A percentile compares a stretch with the other conserved stretches of the same genome.
Conservation (phyloP, 37 sponge, comb jelly and placozoan species). For the Crambe crambe region DNA sequence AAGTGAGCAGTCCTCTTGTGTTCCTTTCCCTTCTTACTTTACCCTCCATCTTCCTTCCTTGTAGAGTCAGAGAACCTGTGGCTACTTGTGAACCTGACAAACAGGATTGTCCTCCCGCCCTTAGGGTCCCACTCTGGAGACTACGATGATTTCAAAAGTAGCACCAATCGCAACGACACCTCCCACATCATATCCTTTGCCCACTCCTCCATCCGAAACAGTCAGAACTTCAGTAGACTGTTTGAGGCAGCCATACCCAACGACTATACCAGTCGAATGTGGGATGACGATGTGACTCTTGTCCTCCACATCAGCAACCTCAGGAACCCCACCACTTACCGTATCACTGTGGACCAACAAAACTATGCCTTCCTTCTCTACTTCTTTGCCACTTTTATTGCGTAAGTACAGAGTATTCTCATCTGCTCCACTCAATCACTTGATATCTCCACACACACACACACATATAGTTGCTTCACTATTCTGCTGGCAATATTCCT, state of each 20-base stretch:
- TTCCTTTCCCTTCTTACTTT: not conserved
- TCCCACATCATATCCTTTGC: conserved; percentile 34
- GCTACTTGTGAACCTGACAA: conserved; percentile 36
- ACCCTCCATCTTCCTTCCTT: not conserved
- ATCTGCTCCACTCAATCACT: not conserved
- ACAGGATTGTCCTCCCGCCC: not conserved
- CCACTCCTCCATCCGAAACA: conserved; percentile 5
- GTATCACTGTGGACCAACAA: conserved; percentile 55
- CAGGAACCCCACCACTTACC: not conserved
- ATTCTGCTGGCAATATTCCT: conserved; percentile 51
- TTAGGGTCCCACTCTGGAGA: not conserved
- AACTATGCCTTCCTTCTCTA: conserved; percentile 58
- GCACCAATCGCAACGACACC: not conserved
- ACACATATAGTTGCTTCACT: conserved; percentile 64
- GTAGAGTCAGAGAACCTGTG: conserved; percentile 42
- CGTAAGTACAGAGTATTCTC: conserved; percentile 30
- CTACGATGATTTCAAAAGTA: not conserved
- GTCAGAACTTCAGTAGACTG: conserved; percentile 32
- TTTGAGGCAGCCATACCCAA: not conserved
- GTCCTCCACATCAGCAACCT: conserved; percentile 47
- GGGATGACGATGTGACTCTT: conserved; percentile 65
- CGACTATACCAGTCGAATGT: conserved; percentile 49
- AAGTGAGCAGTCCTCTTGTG: conserved; percentile 20
- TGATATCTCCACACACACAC: not conserved
- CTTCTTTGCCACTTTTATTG: conserved; percentile 71